These are phyloP conservation scores for Spheniscus mendiculus DNA, from an alignment of 2,113 vertebrate genomes.

Conservation along the genomic window DNA sequence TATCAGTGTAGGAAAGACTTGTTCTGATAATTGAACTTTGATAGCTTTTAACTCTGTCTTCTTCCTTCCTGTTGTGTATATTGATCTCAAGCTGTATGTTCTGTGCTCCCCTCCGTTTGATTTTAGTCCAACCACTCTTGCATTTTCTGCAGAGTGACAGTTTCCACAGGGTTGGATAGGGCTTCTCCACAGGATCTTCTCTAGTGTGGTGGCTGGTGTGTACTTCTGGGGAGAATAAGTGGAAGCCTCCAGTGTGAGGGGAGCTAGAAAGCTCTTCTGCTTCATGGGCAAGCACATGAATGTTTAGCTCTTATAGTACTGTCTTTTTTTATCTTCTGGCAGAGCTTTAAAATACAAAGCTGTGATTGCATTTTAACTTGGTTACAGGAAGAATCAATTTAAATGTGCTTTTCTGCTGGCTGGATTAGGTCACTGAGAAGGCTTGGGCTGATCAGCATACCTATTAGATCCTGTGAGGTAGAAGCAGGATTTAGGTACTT, in stretches of 20 bases:
- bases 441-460: not conserved
- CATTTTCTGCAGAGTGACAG: not conserved
- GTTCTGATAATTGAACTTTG: not conserved
- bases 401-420: not conserved
- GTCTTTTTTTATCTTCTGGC: not conserved
- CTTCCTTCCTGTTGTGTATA: not conserved
- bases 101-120: not conserved
- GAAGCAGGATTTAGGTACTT: not conserved
- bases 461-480: not conserved
- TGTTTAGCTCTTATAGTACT: not conserved
- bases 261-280: not conserved
- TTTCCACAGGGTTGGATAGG: not conserved
- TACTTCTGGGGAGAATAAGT: not conserved
- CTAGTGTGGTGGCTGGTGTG: not conserved
- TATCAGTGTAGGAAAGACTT: not conserved
- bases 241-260: not conserved
- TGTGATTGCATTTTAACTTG: not conserved
- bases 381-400: not conserved
- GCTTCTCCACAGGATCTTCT: not conserved
- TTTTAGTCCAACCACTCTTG: not conserved
- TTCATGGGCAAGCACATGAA: not conserved
- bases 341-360: not conserved
- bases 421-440: not conserved
- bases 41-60: not conserved
- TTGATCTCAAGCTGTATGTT: not conserved